phyloP scores from a whole-genome alignment of 1,140 invertebrate genomes.

The Odontomachus brunneus region DNA sequence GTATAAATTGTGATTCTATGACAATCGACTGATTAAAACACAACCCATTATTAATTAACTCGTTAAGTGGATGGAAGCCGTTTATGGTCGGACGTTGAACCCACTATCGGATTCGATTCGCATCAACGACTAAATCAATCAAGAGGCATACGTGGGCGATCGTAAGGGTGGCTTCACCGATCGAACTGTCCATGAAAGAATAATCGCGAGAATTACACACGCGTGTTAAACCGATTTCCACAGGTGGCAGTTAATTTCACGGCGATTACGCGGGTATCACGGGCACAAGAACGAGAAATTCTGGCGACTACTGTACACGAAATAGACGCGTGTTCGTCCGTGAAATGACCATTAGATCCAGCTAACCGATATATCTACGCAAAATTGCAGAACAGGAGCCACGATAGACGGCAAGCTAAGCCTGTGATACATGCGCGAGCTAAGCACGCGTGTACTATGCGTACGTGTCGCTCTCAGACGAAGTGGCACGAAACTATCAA shows the following conservation, averaged over 20 bases:
- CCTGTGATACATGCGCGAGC: conserved; percentile 62
- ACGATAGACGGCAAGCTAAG: conserved; percentile 71
- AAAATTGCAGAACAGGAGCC: conserved; percentile 69
- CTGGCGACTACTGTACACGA: conserved; percentile 64
- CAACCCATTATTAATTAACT: neutral
- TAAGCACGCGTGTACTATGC: conserved; percentile 9
- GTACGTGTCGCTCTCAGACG: conserved; percentile 42
- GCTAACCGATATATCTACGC: conserved; percentile 72
- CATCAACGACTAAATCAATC: neutral
- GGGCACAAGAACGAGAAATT: conserved; percentile 40
- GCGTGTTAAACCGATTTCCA: conserved; percentile 6
- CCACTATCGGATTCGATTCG: neutral
- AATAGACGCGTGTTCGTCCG: conserved; percentile 73
- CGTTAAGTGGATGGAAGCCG: neutral
- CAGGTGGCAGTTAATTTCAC: conserved; percentile 65
- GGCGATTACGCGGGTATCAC: conserved; percentile 51
- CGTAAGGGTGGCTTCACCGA: neutral
- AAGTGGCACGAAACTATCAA: conserved; percentile 1
- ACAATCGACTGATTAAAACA: neutral
- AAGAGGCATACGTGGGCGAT: neutral
- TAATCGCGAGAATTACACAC: neutral
- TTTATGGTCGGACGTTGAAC: neutral
- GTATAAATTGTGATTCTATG: neutral
- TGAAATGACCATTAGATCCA: conserved; percentile 74
- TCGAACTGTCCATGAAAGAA: neutral